Evolutionary conservation across 2,797 vertebrate species (phyloP), one percentile per base, ranked within the genome.

Genomic region (Micrastur ruficollis): DNA sequence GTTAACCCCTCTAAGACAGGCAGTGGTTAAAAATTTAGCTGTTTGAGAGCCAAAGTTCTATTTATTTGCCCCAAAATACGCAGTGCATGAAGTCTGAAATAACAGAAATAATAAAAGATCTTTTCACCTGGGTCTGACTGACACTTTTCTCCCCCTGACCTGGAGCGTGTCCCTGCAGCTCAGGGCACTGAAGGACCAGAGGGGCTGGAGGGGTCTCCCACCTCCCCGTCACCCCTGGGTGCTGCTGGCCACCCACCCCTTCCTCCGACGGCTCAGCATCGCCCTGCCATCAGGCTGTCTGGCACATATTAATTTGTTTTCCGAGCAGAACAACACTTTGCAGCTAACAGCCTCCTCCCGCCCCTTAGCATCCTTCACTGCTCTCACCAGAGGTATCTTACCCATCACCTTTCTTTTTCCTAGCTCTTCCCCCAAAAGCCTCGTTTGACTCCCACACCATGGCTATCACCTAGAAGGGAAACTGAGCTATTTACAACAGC

Each of bases 361-460:
- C 6, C 8, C 34, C 22, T 18, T 6, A 20, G 18, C n/a, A 31
- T 47, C 49, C 7, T 17, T 18, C 40, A 4, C 47, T 25, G 47
- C 56, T 79, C 49, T 55, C 56, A 12, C 19, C 25, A 31, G 19
- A 29, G 2, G 7, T 34, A 32, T 23, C 32, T 29, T 14, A 40
- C 29, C 15, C 7, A 19, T 31, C 20, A 38, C 31, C 38, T 32
- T 46, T 40, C 10, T 79, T 72, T 65, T 40, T 14, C 38, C 52
- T 53, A 13, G 19, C 6, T 72, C 25, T 73, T 53, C 21, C n/a
- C 14, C 26, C 20, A 22, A 27, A 53, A 73, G 34, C 8, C 53
- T 47, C 46, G 13, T 32, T 47, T 53, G 38, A 17, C 38, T 25
- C 29, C 32, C n/a, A 27, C 0, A 0, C n/a, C 8, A 3, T 0